Evolutionary conservation across 2,113 vertebrate species (phyloP).

Genomic region (Gallinago paraguaiae): DNA sequence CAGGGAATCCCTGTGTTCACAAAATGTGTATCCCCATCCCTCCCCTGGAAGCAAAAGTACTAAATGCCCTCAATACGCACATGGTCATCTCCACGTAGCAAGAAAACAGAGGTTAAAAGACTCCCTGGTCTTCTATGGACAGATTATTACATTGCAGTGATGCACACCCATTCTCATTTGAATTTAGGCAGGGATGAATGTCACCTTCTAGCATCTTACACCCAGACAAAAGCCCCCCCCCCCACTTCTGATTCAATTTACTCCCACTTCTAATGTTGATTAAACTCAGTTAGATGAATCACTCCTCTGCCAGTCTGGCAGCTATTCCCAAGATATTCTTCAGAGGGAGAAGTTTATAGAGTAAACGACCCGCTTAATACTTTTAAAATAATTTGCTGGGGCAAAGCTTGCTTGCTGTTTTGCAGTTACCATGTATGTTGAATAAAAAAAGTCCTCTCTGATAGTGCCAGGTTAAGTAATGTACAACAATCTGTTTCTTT

Average conservation of each 20-base stretch:
- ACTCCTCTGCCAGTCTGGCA: neutral
- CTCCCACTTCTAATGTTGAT: neutral
- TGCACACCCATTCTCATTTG: rapidly evolving
- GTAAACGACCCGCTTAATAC: neutral
- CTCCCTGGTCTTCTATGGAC: neutral
- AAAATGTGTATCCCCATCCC: constrained; percentile 4
- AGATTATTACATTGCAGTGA: neutral
- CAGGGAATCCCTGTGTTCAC: neutral
- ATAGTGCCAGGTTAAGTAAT: neutral
- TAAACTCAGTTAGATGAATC: neutral
- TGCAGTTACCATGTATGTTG: neutral
- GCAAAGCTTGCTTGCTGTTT: neutral
- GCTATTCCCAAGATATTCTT: neutral
- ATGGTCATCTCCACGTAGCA: neutral
- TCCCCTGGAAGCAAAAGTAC: neutral
- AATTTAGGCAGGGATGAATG: neutral
- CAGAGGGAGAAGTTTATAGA: neutral
- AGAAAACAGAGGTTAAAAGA: neutral
- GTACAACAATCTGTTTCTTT: neutral
- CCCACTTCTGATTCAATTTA: neutral
- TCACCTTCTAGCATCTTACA: neutral
- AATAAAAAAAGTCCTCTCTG: neutral
- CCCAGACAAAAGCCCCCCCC: neutral
- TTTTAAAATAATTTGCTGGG: neutral
- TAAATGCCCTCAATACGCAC: neutral